Conservation (phyloP, 2,888 invertebrate species). For the Reticulitermes lucifugus region DNA sequence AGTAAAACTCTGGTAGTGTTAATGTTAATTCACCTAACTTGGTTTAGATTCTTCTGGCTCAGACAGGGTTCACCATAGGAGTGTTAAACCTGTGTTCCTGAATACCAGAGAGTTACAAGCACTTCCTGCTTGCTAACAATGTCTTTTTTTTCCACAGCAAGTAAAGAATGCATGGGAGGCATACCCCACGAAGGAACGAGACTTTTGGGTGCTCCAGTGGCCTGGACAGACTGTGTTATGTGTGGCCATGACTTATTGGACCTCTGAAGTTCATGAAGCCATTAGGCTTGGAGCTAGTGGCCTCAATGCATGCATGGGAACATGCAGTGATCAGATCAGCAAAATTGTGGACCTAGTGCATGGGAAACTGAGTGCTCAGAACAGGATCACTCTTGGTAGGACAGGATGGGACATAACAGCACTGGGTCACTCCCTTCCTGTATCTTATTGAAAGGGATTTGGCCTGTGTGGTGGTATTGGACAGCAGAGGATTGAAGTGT, state of each 20-base stretch:
- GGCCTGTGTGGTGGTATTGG: too few species aligned
- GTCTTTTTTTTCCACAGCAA: conserved; percentile 61
- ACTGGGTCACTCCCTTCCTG: too few species aligned
- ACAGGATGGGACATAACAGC: too few species aligned
- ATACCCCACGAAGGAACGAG: conserved; percentile 74
- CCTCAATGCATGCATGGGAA: conserved; percentile 74
- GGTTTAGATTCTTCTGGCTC: too few species aligned
- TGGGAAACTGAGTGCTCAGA: conserved; percentile 86
- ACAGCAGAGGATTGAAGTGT: too few species aligned
- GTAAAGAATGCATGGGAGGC: conserved; percentile 78
- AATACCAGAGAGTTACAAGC: too few species aligned
- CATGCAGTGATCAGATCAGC: conserved; percentile 81
- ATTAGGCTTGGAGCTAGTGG: conserved; percentile 71
- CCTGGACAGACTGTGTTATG: conserved; percentile 93
- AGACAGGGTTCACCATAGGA: too few species aligned
- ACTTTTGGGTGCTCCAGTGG: conserved; percentile 90
- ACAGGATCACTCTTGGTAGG: conserved; percentile 86
- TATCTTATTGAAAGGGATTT: too few species aligned
- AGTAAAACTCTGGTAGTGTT: too few species aligned
- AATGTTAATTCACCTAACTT: too few species aligned
- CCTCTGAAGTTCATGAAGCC: conserved; percentile 85
- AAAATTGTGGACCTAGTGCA: conserved; percentile 88
- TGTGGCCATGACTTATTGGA: conserved; percentile 91
- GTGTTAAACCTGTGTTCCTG: too few species aligned
- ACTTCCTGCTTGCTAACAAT: too few species aligned